Evolutionary conservation across 2,888 invertebrate genomes (phyloP).

Genomic region (Hedya salicella): DNA sequence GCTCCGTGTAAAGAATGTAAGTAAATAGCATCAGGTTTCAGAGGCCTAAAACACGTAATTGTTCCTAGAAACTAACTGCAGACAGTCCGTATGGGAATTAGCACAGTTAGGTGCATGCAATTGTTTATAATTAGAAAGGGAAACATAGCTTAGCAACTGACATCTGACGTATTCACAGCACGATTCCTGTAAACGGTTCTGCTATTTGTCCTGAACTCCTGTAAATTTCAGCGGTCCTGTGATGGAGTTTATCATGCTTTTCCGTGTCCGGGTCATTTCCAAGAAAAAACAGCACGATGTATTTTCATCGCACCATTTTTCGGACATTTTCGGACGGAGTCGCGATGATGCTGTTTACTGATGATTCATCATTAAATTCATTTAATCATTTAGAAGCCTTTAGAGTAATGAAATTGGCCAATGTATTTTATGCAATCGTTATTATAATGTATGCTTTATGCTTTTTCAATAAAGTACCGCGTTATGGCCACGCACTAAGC

Average conservation of each 20-base stretch:
- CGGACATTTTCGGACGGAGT: no score
- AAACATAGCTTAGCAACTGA: constrained; percentile 47
- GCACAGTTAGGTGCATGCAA: constrained; percentile 58
- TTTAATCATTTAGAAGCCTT: no score
- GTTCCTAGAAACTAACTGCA: constrained; percentile 62
- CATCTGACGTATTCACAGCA: constrained; percentile 40
- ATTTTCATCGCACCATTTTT: not conserved
- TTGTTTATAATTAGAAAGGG: constrained; percentile 53
- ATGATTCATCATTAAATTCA: no score
- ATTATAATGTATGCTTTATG: not conserved
- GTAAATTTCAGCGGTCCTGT: constrained; percentile 10
- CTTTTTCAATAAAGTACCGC: no score
- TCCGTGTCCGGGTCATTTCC: no score
- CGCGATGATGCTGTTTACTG: no score
- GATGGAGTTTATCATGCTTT: not conserved
- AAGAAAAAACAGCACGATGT: no score
- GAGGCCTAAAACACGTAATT: constrained; percentile 62
- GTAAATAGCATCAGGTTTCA: not conserved
- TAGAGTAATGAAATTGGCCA: no score
- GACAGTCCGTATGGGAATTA: constrained; percentile 57
- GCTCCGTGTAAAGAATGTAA: no score
- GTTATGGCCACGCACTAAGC: no score
- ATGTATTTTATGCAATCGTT: no score
- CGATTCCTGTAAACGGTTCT: constrained; percentile 21
- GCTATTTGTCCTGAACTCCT: constrained; percentile 21